phyloP scores from a whole-genome alignment of 2,113 vertebrate genomes.

The Ammodytes marinus region DNA sequence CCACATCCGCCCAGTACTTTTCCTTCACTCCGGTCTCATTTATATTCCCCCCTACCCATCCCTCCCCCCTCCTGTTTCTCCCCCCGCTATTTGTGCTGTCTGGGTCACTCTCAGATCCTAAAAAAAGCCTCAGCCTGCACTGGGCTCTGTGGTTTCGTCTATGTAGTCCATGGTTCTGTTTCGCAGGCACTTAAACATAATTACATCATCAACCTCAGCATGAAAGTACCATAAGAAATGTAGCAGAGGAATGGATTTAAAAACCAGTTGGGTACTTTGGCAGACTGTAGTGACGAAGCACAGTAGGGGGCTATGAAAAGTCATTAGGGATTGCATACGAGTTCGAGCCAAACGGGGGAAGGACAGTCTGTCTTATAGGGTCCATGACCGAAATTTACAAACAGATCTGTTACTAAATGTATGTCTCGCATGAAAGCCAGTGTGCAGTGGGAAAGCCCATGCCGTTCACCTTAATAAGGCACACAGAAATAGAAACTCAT shows the following conservation, averaged over 20 bases:
- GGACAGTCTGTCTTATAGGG: not conserved
- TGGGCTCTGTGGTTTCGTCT: constrained; percentile 27
- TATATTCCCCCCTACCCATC: constrained; percentile 71
- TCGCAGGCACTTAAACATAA: constrained; percentile 26
- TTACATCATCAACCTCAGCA: not conserved
- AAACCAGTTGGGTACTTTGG: not conserved
- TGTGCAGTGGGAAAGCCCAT: constrained; percentile 21
- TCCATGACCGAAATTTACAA: constrained; percentile 2
- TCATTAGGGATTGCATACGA: not conserved
- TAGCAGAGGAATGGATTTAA: not conserved
- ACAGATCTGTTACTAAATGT: constrained; percentile 48
- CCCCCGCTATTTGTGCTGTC: constrained; percentile 62
- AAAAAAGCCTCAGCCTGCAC: constrained; percentile 64
- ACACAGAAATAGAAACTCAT: constrained; percentile 69
- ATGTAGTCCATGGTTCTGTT: constrained; percentile 47
- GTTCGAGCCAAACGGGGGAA: constrained; percentile 29
- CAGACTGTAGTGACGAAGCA: not conserved
- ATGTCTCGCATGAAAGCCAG: constrained; percentile 44
- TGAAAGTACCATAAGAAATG: not conserved
- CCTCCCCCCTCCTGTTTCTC: constrained; percentile 45
- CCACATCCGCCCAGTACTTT: constrained; percentile 81
- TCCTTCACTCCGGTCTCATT: constrained; percentile 80
- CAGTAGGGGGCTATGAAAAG: not conserved
- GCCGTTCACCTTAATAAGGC: constrained; percentile 51
- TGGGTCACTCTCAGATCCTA: constrained; percentile 76